Conservation (phyloP, 2,113 vertebrate genomes). For the Fulica atra region DNA sequence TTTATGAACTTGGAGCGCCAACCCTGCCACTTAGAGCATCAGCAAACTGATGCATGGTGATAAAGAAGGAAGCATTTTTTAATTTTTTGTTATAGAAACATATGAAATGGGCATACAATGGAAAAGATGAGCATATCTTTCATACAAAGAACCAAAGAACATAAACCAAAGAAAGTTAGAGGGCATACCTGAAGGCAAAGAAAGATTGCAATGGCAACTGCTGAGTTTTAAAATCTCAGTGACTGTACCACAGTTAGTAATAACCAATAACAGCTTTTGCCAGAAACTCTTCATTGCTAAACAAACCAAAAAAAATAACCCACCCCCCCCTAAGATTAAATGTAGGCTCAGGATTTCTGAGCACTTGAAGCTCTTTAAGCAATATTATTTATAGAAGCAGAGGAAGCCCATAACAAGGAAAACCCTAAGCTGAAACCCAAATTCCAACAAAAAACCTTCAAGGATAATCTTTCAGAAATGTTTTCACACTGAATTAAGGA, state of each 20-base stretch:
- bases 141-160: not conserved
- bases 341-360: not conserved
- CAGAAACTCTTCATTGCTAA: not conserved
- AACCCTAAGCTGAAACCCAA: not conserved
- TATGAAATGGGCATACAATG: not conserved
- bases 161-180: not conserved
- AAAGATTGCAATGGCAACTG: not conserved
- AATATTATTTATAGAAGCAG: not conserved
- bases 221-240: not conserved
- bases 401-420: not conserved
- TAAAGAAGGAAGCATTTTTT: accelerated
- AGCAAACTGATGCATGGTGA: not conserved
- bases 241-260: not conserved
- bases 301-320: not conserved
- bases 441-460: not conserved
- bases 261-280: not conserved
- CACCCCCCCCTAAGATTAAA: not conserved
- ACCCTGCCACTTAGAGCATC: not conserved
- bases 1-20: not conserved
- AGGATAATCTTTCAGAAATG: not conserved
- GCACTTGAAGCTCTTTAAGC: not conserved
- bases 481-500: not conserved
- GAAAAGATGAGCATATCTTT: not conserved
- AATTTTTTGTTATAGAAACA: not conserved
- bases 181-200: not conserved